These are phyloP conservation scores for Hycleus cichorii DNA, from an alignment of 1,140 invertebrate genomes.

Conservation along the genomic window DNA sequence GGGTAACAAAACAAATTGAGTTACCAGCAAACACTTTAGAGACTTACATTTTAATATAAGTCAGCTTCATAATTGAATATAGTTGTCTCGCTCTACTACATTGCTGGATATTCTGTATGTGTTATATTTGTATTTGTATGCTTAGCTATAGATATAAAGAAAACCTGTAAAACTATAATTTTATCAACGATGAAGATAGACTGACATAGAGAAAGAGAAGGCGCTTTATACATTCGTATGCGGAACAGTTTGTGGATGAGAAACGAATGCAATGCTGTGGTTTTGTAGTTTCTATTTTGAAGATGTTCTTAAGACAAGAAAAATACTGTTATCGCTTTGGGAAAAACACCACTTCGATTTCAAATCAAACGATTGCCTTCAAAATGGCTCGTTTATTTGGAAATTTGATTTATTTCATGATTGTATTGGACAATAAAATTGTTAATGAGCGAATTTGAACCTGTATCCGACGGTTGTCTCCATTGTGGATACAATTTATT, in stretches of 20 bases:
- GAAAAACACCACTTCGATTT: conserved; percentile 6
- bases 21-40: conserved; percentile 31
- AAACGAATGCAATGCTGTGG: conserved; percentile 10
- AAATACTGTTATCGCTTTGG: conserved; percentile 8
- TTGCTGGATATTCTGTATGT: conserved; percentile 1
- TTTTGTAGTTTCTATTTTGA: conserved; percentile 11
- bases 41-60: conserved; percentile 30
- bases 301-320: conserved; percentile 8
- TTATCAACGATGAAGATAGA: background rate
- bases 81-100: conserved; percentile 2
- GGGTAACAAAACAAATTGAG: conserved; percentile 31
- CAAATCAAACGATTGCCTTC: background rate
- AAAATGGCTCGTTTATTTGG: conserved; percentile 3
- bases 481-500: background rate
- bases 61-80: conserved; percentile 27
- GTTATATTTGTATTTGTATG: background rate
- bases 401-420: background rate
- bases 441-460: background rate
- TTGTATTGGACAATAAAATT: no score
- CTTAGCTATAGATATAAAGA: background rate
- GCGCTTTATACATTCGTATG: conserved; percentile 21
- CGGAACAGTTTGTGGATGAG: conserved; percentile 15
- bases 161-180: conserved; percentile 23
- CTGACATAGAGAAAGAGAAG: background rate
- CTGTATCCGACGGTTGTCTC: conserved; percentile 5